A percentile compares a stretch with the other conserved stretches of the same genome.
These are phyloP conservation scores for Sycobia sp. DNA, from an alignment of 1,140 invertebrate species.

Conservation along the genomic window DNA sequence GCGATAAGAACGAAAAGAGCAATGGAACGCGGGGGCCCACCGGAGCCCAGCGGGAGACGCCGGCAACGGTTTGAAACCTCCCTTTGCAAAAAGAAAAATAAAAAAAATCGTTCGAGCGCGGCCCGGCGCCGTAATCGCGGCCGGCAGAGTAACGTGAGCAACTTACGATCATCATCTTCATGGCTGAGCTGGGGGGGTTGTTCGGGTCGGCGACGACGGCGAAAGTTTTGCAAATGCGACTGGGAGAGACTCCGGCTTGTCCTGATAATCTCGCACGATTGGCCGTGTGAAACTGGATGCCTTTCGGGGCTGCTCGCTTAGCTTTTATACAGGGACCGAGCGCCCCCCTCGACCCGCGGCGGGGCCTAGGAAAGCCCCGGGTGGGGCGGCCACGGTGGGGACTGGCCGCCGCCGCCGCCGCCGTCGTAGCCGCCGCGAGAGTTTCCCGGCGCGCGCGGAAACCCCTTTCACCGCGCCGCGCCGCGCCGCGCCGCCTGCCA, in stretches of 20 bases:
- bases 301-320: constrained; percentile 51
- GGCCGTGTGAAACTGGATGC: constrained; percentile 56
- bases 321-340: constrained; percentile 57
- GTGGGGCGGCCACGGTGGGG: constrained; percentile 49
- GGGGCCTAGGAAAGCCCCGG: constrained; percentile 44
- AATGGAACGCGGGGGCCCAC: no score
- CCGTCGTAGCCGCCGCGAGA: background rate
- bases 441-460: no score
- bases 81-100: no score
- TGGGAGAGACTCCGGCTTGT: background rate
- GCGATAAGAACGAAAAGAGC: no score
- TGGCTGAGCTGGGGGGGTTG: constrained; percentile 37
- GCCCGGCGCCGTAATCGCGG: no score
- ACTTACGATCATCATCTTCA: constrained; percentile 62
- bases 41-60: no score
- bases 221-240: background rate
- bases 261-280: constrained; percentile 52
- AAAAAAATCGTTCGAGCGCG: no score
- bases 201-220: background rate
- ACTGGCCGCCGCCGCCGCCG: constrained; percentile 9
- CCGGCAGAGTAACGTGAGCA: background rate
- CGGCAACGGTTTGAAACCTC: no score
- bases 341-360: constrained; percentile 48
- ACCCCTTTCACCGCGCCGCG: constrained; percentile 11
- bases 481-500: background rate